Evolutionary conservation across 2,888 invertebrate species (phyloP), one percentile per base, ranked within the genome.

Genomic region (Drosophila barbarae): DNA sequence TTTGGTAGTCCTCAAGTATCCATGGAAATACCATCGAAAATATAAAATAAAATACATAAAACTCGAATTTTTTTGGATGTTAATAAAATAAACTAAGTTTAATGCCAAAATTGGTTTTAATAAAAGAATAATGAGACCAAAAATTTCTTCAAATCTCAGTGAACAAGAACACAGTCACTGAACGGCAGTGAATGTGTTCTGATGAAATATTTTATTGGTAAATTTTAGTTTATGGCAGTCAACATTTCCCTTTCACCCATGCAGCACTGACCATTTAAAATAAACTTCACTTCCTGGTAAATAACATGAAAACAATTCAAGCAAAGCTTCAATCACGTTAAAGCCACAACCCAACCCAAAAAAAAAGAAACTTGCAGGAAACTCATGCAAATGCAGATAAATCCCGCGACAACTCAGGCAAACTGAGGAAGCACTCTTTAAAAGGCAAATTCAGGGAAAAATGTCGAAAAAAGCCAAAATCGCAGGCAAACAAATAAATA

Each of bases 401-500:
- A 55, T 35, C 26, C 39, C 44, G 38, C 56, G 59, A 56, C 57
- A 38, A 23, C 35, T 36, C 52, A 18, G 18, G n/a, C 52, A 46
- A 61, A 59, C 72, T 67, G 28, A 53, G 47, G 72, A 77, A 82
- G 69, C 76, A 77, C 83, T 79, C 79, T 80, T 50, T 67, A 80
- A 76, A 80, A 77, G 81, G 80, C 70, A 53, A 79, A 79, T 68
- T 68, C 68, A 66, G 67, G 67, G 74, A 41, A 69, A 67, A 71
- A 42, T 26, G 35, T 41, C 54, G 65, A 41, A 60, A 71, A 58
- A 58, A 58, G 39, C 42, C 47, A 69, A 70, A 54, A 64, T 70
- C 65, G 56, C 54, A 68, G 63, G 71, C 65, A 77, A 84, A 79
- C 79, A 82, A 82, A 82, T 82, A 84, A 84, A 84, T 84, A 84